Evolutionary conservation across 2,888 invertebrate genomes (phyloP).

Genomic region (Electrophaes corylata): DNA sequence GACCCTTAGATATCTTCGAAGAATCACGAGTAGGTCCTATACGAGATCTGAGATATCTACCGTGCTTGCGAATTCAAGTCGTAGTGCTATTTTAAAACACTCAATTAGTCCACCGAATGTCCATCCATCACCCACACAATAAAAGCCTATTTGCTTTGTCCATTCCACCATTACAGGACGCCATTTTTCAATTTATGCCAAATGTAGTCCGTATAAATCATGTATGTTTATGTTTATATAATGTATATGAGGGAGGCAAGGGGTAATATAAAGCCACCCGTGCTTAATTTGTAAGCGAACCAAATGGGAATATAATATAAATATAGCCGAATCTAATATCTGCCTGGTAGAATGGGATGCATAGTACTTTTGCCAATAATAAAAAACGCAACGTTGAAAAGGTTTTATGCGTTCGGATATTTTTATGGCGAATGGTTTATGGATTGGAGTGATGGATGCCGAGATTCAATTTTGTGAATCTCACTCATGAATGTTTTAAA

Average conservation of each 20-base stretch:
- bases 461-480: slow-evolving; percentile 43
- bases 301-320: slow-evolving; percentile 57
- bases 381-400: slow-evolving; percentile 50
- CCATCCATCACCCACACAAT: slow-evolving; percentile 43
- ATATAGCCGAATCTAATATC: slow-evolving; percentile 63
- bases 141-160: slow-evolving; percentile 72
- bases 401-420: slow-evolving; percentile 57
- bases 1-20: too few relatives aligned
- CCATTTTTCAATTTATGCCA: slow-evolving; percentile 83
- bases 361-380: slow-evolving; percentile 43
- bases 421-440: slow-evolving; percentile 58
- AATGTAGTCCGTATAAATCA: slow-evolving; percentile 81
- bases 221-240: slow-evolving; percentile 50
- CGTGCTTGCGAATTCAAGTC: too few relatives aligned
- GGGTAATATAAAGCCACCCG: slow-evolving; percentile 52
- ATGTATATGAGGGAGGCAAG: slow-evolving; percentile 42
- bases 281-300: slow-evolving; percentile 80
- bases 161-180: slow-evolving; percentile 63
- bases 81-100: slow-evolving; percentile 43
- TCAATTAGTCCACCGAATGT: slow-evolving; percentile 42
- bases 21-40: too few relatives aligned
- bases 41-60: too few relatives aligned
- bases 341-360: slow-evolving; percentile 52
- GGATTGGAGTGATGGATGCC: slow-evolving; percentile 51
- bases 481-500: background rate